Evolutionary conservation across 2,797 vertebrate genomes (phyloP).

Genomic region (Siniperca undulata): DNA sequence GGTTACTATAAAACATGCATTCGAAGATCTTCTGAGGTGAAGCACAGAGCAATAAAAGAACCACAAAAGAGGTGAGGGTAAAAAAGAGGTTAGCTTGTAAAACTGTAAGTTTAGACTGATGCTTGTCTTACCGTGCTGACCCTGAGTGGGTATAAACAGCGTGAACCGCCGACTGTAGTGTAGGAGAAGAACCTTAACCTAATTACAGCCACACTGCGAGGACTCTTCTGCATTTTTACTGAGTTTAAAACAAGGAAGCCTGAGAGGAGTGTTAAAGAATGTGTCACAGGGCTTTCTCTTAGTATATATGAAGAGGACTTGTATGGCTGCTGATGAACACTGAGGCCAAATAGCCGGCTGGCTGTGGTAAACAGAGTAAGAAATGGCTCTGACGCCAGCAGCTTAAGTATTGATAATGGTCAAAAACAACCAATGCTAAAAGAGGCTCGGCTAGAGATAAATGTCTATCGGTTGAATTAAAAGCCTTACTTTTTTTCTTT

Average conservation of each 20-base stretch:
- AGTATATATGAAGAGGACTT: slow-evolving; percentile 12
- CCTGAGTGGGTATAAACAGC: slow-evolving; percentile 70
- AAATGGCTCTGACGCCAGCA: slow-evolving; percentile 56
- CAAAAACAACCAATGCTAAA: slow-evolving; percentile 51
- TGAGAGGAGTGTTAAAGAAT: slow-evolving; percentile 14
- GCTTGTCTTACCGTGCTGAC: slow-evolving; percentile 80
- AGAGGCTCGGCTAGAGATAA: slow-evolving; percentile 38
- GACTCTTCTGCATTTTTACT: slow-evolving; percentile 69
- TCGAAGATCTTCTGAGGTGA: slow-evolving; percentile 12
- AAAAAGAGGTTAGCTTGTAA: slow-evolving; percentile 32
- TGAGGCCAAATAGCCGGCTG: slow-evolving; percentile 24
- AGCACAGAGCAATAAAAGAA: slow-evolving; percentile 37
- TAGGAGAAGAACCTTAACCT: slow-evolving; percentile 81
- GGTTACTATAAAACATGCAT: slow-evolving; percentile 54
- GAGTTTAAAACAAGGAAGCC: slow-evolving; percentile 22
- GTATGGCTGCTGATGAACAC: slow-evolving; percentile 5
- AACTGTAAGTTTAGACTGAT: slow-evolving; percentile 29
- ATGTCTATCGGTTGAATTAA: slow-evolving; percentile 36
- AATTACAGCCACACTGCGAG: slow-evolving; percentile 68
- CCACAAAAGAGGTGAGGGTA: slow-evolving; percentile 14
- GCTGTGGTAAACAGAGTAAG: slow-evolving; percentile 26
- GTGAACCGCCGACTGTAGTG: slow-evolving; percentile 53
- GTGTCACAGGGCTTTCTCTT: slow-evolving; percentile 7
- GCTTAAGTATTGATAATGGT: slow-evolving; percentile 56
- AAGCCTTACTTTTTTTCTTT: slow-evolving; percentile 39